Percentiles rank a stretch among this genome's conserved stretches.
Evolutionary conservation across 2,888 invertebrate genomes (phyloP).

Genomic region (Heliconius sara): DNA sequence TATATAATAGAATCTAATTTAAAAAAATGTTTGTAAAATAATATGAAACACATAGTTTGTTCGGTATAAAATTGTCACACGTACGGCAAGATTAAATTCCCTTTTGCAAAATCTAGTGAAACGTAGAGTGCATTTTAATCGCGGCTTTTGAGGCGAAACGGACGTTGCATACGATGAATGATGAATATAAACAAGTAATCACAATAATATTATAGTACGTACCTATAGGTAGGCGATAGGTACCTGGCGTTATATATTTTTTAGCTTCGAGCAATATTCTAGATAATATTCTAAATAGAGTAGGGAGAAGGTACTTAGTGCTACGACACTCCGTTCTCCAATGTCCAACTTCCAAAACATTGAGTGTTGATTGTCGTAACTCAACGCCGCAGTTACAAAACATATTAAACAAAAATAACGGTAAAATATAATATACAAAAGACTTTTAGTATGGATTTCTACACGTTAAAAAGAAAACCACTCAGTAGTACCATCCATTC

Average conservation of each 20-base stretch:
- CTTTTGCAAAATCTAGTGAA: slow-evolving; percentile 34
- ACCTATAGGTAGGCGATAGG: background rate
- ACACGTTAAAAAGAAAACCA: too few species aligned
- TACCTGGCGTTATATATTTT: background rate
- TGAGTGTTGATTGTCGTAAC: background rate
- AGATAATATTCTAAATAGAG: background rate
- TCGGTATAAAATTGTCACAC: slow-evolving; percentile 31
- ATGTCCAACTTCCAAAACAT: background rate
- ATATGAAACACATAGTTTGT: background rate
- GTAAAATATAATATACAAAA: too few species aligned
- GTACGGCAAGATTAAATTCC: slow-evolving; percentile 34
- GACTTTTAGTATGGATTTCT: too few species aligned
- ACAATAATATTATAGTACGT: background rate
- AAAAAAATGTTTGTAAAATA: background rate
- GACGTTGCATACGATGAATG: slow-evolving; percentile 42
- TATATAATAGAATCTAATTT: too few species aligned
- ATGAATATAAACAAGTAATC: slow-evolving; percentile 42
- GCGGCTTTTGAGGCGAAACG: slow-evolving; percentile 40
- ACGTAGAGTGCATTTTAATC: slow-evolving; percentile 33
- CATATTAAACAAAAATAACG: too few species aligned
- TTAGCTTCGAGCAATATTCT: background rate
- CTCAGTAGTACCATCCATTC: too few species aligned
- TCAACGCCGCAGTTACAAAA: too few species aligned
- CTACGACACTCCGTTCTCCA: background rate
- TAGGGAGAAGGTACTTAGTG: background rate